These are phyloP conservation scores for Suillia variegata DNA, from an alignment of 2,888 invertebrate genomes.

Conservation along the genomic window DNA sequence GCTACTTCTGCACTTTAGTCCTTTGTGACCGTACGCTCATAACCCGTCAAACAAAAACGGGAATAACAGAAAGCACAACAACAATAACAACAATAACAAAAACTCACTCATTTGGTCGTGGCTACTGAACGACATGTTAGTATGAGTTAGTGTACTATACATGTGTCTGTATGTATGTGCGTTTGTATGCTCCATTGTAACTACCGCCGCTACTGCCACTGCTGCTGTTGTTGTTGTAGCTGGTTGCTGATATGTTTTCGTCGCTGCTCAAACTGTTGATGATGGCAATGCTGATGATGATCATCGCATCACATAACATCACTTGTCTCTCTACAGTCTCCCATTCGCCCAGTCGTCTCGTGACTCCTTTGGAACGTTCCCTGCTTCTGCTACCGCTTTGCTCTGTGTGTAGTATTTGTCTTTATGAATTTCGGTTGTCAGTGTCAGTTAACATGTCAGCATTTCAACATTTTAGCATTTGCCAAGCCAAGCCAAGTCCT, in stretches of 20 bases:
- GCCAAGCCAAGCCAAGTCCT: conserved; percentile 12
- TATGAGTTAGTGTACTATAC: not conserved
- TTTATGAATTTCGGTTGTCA: conserved; percentile 22
- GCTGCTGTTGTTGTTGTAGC: conserved; percentile 15
- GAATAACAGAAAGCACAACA: not conserved
- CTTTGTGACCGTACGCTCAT: conserved; percentile 19
- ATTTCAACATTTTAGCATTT: conserved; percentile 33
- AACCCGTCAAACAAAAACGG: conserved; percentile 15
- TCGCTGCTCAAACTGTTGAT: conserved; percentile 21
- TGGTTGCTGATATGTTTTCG: conserved; percentile 9
- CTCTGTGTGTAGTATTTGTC: conserved; percentile 3
- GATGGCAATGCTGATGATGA: conserved; percentile 14
- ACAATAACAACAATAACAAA: not conserved
- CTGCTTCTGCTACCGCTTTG: not conserved
- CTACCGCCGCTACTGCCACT: no score
- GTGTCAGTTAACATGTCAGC: conserved; percentile 33
- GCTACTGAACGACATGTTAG: no score
- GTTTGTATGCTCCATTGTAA: conserved; percentile 11
- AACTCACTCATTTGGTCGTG: not conserved
- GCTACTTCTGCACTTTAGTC: no score
- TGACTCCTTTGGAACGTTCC: conserved; percentile 16
- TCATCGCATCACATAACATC: conserved; percentile 10
- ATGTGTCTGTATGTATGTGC: not conserved
- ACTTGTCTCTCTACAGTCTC: not conserved
- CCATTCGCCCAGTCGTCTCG: conserved; percentile 18